phyloP scores from a whole-genome alignment of 1,140 invertebrate genomes.

The Achroia grisella region DNA sequence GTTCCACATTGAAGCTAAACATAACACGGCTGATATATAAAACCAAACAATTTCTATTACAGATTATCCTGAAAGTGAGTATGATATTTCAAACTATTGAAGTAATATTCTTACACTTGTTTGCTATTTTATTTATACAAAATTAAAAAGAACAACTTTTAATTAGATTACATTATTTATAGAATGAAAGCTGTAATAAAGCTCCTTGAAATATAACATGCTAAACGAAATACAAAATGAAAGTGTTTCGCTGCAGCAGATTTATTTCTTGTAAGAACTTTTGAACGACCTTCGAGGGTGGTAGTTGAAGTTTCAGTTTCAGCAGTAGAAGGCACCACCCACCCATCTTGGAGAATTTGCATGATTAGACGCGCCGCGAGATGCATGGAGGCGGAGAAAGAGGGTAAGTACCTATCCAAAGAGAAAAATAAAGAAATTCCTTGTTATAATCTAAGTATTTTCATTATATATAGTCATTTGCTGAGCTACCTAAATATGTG shows the following conservation, averaged over 20 bases:
- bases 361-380: conserved; percentile 49
- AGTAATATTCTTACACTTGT: too few relatives aligned
- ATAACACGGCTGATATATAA: too few relatives aligned
- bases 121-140: too few relatives aligned
- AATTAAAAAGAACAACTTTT: neutral
- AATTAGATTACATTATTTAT: neutral
- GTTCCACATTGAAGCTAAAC: too few relatives aligned
- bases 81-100: too few relatives aligned
- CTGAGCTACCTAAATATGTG: too few relatives aligned
- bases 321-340: conserved; percentile 39
- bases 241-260: conserved; percentile 59
- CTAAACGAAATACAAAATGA: conserved; percentile 40
- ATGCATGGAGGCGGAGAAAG: conserved; percentile 22
- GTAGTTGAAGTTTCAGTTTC: conserved; percentile 55
- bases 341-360: conserved; percentile 52
- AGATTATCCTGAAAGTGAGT: too few relatives aligned
- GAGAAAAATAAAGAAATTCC: conserved; percentile 5
- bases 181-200: neutral
- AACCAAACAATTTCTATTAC: too few relatives aligned
- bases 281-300: conserved; percentile 63
- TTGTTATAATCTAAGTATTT: conserved; percentile 8
- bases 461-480: too few relatives aligned
- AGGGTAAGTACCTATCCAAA: neutral
- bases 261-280: conserved; percentile 63
- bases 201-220: neutral